Conservation (phyloP, 2,797 vertebrate species). For the Psittacula echo region DNA sequence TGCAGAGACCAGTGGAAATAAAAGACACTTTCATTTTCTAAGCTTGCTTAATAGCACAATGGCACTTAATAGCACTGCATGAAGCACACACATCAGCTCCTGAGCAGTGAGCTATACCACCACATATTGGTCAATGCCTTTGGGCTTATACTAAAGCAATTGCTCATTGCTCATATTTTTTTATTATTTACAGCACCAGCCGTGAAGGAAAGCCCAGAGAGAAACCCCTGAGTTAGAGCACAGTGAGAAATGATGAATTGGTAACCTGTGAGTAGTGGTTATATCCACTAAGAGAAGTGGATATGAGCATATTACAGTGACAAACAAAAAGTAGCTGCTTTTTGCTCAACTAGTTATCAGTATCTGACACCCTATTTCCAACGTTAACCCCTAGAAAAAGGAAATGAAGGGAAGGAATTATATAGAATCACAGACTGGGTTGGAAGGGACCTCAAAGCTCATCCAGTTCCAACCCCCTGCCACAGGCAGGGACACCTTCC, state of each 20-base stretch:
- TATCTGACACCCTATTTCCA: background rate
- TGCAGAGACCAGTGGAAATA: background rate
- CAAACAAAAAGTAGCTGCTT: background rate
- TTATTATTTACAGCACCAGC: background rate
- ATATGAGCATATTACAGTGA: background rate
- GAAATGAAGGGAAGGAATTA: background rate
- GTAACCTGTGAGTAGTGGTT: background rate
- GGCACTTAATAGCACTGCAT: background rate
- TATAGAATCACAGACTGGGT: background rate
- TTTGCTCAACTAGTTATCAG: background rate
- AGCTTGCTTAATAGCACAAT: background rate
- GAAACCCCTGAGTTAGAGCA: background rate
- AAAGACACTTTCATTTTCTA: slow-evolving; percentile 17
- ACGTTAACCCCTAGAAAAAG: background rate
- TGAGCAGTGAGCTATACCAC: background rate
- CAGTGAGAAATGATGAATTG: background rate
- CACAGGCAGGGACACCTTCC: accelerated
- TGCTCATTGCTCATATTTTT: background rate
- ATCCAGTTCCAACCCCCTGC: background rate
- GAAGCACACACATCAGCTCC: background rate
- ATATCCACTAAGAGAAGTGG: background rate
- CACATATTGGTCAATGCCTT: background rate
- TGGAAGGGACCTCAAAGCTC: background rate
- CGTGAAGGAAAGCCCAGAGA: background rate
- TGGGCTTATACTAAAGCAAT: background rate